phyloP scores from a whole-genome alignment of 2,113 vertebrate genomes.

The Etheostoma spectabile region DNA sequence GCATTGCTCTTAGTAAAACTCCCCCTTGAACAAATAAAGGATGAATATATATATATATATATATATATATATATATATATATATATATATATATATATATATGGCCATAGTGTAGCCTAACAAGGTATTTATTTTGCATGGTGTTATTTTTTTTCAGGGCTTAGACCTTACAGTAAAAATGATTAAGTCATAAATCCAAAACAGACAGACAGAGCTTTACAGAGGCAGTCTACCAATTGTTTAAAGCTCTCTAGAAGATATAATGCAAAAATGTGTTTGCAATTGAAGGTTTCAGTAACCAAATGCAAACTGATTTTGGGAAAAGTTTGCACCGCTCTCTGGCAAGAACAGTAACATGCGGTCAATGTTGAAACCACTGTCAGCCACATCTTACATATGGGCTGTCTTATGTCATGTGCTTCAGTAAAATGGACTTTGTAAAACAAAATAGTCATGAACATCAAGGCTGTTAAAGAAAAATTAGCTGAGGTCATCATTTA shows the following conservation, averaged over 20 bases:
- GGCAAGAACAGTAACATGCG: background rate
- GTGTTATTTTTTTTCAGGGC: background rate
- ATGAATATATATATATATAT: too few species aligned
- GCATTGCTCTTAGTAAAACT: too few species aligned
- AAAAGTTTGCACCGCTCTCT: conserved; percentile 14
- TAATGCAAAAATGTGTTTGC: conserved; percentile 26
- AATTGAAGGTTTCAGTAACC: conserved; percentile 20
- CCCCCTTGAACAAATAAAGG: too few species aligned
- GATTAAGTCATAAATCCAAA: background rate
- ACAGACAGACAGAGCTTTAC: background rate
- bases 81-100: too few species aligned
- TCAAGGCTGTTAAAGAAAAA: background rate
- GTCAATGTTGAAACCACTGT: conserved; percentile 10
- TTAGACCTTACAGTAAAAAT: background rate
- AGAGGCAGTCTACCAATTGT: background rate
- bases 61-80: too few species aligned
- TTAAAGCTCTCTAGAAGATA: conserved; percentile 23
- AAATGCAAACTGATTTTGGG: conserved; percentile 26
- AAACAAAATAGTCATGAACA: too few species aligned
- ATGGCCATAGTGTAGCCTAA: background rate
- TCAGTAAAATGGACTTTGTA: background rate
- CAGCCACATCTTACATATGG: conserved; percentile 20
- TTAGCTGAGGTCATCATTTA: background rate
- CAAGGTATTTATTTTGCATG: background rate
- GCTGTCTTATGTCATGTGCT: background rate